phyloP scores from a whole-genome alignment of 2,888 invertebrate species.

The Fragum whitleyi region DNA sequence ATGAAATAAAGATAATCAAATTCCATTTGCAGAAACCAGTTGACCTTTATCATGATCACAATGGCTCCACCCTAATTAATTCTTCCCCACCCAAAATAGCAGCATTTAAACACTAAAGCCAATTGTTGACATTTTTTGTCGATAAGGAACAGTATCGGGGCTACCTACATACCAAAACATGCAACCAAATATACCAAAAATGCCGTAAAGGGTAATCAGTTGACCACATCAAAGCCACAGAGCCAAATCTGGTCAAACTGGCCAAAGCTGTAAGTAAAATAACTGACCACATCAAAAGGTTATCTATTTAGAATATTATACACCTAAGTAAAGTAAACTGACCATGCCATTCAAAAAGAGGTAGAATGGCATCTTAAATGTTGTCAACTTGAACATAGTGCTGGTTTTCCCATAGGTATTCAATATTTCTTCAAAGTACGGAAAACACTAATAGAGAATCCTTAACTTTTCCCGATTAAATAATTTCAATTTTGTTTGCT shows the following conservation, averaged over 20 bases:
- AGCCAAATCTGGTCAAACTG: constrained; percentile 18
- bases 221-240: constrained; percentile 15
- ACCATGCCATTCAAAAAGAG: background rate
- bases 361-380: too few species aligned
- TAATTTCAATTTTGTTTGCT: too few species aligned
- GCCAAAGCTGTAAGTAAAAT: constrained; percentile 21
- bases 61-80: background rate
- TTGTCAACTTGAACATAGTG: too few species aligned
- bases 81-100: background rate
- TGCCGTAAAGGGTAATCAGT: background rate
- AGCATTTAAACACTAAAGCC: background rate
- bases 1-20: background rate
- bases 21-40: too few species aligned
- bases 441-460: too few species aligned
- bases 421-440: too few species aligned
- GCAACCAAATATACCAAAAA: constrained; percentile 9
- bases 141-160: too few species aligned
- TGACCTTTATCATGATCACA: too few species aligned
- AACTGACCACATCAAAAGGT: constrained; percentile 13
- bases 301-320: constrained; percentile 20
- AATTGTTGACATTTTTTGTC: too few species aligned
- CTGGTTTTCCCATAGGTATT: too few species aligned
- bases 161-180: too few species aligned
- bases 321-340: constrained; percentile 17
- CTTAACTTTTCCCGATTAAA: too few species aligned